Base-by-base conservation (phyloP, 2,113 vertebrate species). In the Ancistrus triradiatus region DNA sequence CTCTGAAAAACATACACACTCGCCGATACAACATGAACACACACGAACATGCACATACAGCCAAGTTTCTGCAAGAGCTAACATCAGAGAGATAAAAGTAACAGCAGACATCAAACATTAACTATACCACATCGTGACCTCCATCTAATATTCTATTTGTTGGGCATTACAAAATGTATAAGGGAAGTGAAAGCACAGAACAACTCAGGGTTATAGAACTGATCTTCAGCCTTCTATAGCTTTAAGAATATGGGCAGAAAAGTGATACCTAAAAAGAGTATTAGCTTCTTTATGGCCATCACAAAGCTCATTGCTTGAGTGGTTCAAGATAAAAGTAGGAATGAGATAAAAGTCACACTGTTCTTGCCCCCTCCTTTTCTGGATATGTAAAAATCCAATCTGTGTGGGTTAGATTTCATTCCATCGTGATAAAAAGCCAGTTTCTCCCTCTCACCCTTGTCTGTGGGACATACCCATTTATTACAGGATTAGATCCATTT, bases 401-500 rank as follows among this genome's bases (percentile, higher is more conserved):
- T 74, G 74, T 72, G 74, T 49, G 57, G 81, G 72, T 81, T 78
- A 75, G 80, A 85, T 84, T 84, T 80, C 76, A 82, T 86, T 82
- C 78, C 70, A 84, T 86, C 35, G 3, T 13, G 35, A 38, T 38
- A 38, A 38, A 38, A 77, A 72, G 68, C 72, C 37, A 74, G 77
- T 60, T 62, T 67, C 63, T 63, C 47, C 49, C 71, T 70, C 28
- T 82, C 84, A 86, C 84, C 84, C 85, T 85, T 86, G 87, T 87
- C 85, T 85, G 84, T 83, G 85, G 87, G 84, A 88, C 87, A 87
- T 78, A 81, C 80, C 81, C 87, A 86, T 88, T 87, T 88, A 88
- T 87, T 86, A 87, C 79, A 77, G 85, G 87, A 88, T 88, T 88
- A 88, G 84, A 86, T 85, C 84, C 85, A 84, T 88, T 88, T 88